phyloP scores from a whole-genome alignment of 2,888 invertebrate genomes.

The Agelastica alni region DNA sequence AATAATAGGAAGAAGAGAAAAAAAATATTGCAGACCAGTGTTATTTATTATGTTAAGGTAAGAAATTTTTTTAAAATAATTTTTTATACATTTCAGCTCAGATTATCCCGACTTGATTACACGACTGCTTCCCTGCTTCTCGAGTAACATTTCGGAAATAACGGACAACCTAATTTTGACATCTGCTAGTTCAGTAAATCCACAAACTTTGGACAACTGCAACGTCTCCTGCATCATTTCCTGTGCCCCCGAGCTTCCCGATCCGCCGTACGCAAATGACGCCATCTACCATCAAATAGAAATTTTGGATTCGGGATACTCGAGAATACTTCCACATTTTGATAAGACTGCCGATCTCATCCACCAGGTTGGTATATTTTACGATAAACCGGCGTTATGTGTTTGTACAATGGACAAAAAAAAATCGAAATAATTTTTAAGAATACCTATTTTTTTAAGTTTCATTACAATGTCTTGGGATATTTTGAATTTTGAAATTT shows the following conservation, averaged over 20 bases:
- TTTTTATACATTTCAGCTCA: background rate
- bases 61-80: too few relatives aligned
- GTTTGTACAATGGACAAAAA: too few relatives aligned
- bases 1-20: too few relatives aligned
- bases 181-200: slow-evolving; percentile 76
- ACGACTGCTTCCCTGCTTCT: slow-evolving; percentile 18
- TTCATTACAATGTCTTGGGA: too few relatives aligned
- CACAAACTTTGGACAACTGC: slow-evolving; percentile 68
- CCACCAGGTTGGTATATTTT: slow-evolving; percentile 67
- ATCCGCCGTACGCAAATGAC: slow-evolving; percentile 63
- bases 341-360: slow-evolving; percentile 79
- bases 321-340: slow-evolving; percentile 74
- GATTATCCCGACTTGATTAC: slow-evolving; percentile 22
- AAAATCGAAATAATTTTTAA: too few relatives aligned
- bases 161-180: slow-evolving; percentile 76
- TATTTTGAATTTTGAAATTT: too few relatives aligned
- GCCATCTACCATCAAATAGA: slow-evolving; percentile 69
- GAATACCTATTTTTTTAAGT: too few relatives aligned
- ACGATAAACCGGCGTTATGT: too few relatives aligned
- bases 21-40: too few relatives aligned
- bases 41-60: too few relatives aligned
- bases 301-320: slow-evolving; percentile 73
- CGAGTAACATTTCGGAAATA: slow-evolving; percentile 65
- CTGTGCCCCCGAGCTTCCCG: slow-evolving; percentile 81
- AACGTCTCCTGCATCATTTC: slow-evolving; percentile 80